phyloP scores from a whole-genome alignment of 2,888 invertebrate genomes.

The Holacanthella duospinosa region DNA sequence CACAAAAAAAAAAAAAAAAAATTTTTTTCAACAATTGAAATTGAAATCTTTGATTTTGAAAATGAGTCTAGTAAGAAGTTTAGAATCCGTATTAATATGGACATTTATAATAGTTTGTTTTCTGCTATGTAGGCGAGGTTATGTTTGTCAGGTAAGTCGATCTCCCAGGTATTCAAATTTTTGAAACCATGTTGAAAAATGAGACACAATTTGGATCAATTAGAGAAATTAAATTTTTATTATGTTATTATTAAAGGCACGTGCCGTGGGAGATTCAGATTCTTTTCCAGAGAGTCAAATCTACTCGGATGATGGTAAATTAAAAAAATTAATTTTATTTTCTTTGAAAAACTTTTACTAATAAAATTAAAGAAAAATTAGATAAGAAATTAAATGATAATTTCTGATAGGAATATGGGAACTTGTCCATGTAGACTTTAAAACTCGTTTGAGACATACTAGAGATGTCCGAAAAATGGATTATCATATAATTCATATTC shows the following conservation, averaged over 20 bases:
- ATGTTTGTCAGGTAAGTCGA: too few species aligned
- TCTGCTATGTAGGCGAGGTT: too few species aligned
- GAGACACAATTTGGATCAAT: too few species aligned
- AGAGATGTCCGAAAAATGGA: conserved; percentile 18
- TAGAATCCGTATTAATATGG: too few species aligned
- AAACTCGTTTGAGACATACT: background rate
- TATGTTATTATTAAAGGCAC: background rate
- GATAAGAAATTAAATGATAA: background rate
- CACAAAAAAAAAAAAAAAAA: too few species aligned
- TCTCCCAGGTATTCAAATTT: too few species aligned
- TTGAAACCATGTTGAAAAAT: too few species aligned
- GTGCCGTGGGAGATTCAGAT: background rate
- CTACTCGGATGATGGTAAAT: background rate
- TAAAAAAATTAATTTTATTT: background rate
- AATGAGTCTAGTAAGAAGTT: too few species aligned
- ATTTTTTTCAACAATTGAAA: too few species aligned
- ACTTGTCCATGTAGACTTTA: conserved; percentile 13
- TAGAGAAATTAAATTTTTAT: background rate
- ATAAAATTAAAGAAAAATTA: background rate
- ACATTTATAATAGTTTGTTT: too few species aligned
- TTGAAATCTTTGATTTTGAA: too few species aligned
- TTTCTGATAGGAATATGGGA: background rate
- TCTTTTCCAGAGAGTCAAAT: background rate
- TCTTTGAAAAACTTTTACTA: background rate
- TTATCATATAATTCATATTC: conserved; percentile 25